Evolutionary conservation across 1,140 invertebrate species (phyloP).

Genomic region (Amphibalanus amphitrite): DNA sequence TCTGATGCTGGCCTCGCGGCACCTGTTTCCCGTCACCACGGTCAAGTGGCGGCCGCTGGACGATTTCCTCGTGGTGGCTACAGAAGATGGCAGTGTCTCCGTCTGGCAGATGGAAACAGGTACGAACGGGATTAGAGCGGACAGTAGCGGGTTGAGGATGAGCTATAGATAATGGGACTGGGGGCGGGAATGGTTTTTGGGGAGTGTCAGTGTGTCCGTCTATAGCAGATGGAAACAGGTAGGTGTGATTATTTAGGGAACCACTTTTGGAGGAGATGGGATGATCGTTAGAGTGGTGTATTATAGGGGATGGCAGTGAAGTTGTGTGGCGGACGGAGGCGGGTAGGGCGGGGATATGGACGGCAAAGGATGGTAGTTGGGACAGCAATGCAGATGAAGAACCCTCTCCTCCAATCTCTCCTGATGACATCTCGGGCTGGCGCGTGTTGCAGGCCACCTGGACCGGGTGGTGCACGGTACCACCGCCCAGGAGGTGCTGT

Average conservation of each 20-base stretch:
- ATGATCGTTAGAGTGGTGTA: no score
- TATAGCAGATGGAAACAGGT: neutral
- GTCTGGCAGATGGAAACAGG: slow-evolving; percentile 99
- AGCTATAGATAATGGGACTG: no score
- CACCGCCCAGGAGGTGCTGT: slow-evolving; percentile 86
- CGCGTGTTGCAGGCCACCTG: slow-evolving; percentile 47
- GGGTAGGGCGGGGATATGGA: no score
- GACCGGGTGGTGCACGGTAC: slow-evolving; percentile 90
- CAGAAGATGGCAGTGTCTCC: slow-evolving; percentile 91
- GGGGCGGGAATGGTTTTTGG: slow-evolving; percentile 5
- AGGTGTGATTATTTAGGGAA: neutral
- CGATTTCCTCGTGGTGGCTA: slow-evolving; percentile 96
- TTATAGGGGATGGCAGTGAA: no score
- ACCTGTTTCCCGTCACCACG: slow-evolving; percentile 85
- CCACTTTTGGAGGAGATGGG: no score
- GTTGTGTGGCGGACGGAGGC: no score
- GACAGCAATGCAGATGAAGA: no score
- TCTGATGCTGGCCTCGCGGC: slow-evolving; percentile 82
- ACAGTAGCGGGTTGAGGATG: no score
- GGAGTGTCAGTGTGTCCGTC: neutral
- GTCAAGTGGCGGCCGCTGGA: slow-evolving; percentile 96
- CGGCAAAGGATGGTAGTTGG: no score
- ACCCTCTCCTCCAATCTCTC: no score
- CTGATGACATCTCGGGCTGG: neutral
- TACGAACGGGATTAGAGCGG: no score